Base-by-base conservation (phyloP, 1,140 invertebrate genomes). In the Melitaea cinxia region DNA sequence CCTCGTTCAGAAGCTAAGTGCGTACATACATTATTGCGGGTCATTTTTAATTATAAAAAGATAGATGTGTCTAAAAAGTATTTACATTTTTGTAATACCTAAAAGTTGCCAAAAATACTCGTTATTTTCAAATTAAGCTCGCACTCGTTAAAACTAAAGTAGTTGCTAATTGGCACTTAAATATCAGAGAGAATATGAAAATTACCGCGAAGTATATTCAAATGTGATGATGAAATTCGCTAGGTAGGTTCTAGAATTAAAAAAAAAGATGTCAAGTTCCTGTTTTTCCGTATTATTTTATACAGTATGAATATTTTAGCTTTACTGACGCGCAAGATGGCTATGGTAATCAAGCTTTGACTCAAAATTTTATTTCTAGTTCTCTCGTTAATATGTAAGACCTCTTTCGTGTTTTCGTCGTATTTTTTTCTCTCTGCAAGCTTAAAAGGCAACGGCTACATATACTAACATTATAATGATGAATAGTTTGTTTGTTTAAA, bases 251-350 rank as follows among this genome's bases (percentile, higher is more conserved):
- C 15, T 21, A 47, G 42, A 47, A 45, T 45, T 1, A 19, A 21
- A 47, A 47, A 47, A 54, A 54, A 62, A 62, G 23, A 54, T 54
- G 59, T 62, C 59, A 62, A 62, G 23, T 37, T 14, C 14, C 33
- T 54, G 12, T 12, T 14, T 35, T 28, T 45, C 49, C 37, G 52
- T 30, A 54, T 54, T 54, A 53, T 45, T 61, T 61, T 61, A 62
- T 62, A 39, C 59, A 24, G 14, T 24, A 42, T 62, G 59, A 62
- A 62, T 62, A 62, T 62, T 62, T 62, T 49, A 47, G 6, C 42
- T 62, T 50, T 14, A 54, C 23, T 62, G 49, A 53, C 35, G 21
- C 59, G 33, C 33, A 52, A 54, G 59, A 62, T 50, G 23, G 17
- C 35, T 62, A 62, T 62, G 59, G 33, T 52, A 62, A 62, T 62